Conservation (phyloP, 2,888 invertebrate species). For the Heliconius aoede region DNA sequence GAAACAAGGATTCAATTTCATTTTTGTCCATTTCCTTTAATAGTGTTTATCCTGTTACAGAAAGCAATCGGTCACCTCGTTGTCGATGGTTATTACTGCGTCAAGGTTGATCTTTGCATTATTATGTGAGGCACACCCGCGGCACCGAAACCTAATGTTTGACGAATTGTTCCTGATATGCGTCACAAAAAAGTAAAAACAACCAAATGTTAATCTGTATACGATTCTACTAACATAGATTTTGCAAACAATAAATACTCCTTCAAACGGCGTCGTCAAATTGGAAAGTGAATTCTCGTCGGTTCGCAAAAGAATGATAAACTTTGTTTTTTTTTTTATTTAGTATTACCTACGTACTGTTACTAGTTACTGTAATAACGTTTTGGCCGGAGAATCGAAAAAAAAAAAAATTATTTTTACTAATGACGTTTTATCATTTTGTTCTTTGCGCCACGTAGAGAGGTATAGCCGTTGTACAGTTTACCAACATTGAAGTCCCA, state of each 20-base stretch:
- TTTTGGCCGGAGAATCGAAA: too few species aligned
- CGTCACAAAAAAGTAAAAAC: constrained; percentile 48
- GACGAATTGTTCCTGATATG: constrained; percentile 53
- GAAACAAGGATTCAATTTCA: constrained; percentile 18
- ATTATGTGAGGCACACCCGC: constrained; percentile 58
- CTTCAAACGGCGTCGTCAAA: constrained; percentile 44
- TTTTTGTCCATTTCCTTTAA: constrained; percentile 30
- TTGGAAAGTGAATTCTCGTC: constrained; percentile 32
- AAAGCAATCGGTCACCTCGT: constrained; percentile 58
- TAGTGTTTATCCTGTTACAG: constrained; percentile 55
- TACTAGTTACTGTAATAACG: not conserved
- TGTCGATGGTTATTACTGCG: constrained; percentile 55
- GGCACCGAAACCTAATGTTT: constrained; percentile 62
- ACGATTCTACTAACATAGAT: constrained; percentile 51
- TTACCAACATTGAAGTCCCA: too few species aligned
- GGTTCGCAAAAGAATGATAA: constrained; percentile 20
- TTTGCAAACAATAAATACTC: constrained; percentile 43
- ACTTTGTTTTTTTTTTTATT: not conserved
- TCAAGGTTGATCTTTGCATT: constrained; percentile 61
- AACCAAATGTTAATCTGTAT: constrained; percentile 45
- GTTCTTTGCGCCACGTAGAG: too few species aligned
- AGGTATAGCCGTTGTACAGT: too few species aligned
- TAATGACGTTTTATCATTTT: too few species aligned
- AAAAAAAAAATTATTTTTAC: not conserved
- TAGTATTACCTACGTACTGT: not conserved